phyloP scores from a whole-genome alignment of 2,797 vertebrate genomes.

The Acanthis flammea region DNA sequence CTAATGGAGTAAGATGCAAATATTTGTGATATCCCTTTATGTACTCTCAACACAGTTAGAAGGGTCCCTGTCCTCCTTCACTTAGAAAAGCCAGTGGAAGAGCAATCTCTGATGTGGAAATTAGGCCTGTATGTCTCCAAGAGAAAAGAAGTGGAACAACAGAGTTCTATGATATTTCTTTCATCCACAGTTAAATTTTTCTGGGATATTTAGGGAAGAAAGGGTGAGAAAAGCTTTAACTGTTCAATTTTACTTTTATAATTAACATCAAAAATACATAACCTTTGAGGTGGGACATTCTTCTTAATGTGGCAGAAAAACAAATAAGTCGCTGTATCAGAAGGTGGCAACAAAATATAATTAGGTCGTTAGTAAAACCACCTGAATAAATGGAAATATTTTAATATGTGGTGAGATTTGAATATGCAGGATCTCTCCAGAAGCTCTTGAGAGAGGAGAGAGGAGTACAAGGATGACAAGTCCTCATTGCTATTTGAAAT shows the following conservation, averaged over 20 bases:
- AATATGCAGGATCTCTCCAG: not conserved
- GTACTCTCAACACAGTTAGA: not conserved
- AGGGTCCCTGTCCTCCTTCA: not conserved
- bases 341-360: not conserved
- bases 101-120: not conserved
- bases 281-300: not conserved
- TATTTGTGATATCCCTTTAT: not conserved
- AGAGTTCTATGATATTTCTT: not conserved
- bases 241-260: not conserved
- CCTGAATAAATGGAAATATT: not conserved
- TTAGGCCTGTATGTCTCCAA: not conserved
- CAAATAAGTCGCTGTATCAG: fast-evolving
- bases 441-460: not conserved
- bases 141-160: not conserved
- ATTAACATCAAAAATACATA: not conserved
- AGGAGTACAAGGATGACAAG: not conserved
- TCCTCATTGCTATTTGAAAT: not conserved
- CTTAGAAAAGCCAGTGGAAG: not conserved
- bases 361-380: not conserved
- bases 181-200: not conserved
- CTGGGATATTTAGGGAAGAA: not conserved
- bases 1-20: not conserved
- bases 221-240: not conserved
- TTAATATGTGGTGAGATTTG: not conserved
- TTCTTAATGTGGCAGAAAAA: not conserved